These are phyloP conservation scores for Aleadryas rufinucha DNA, from an alignment of 2,113 vertebrate species.

Conservation along the genomic window DNA sequence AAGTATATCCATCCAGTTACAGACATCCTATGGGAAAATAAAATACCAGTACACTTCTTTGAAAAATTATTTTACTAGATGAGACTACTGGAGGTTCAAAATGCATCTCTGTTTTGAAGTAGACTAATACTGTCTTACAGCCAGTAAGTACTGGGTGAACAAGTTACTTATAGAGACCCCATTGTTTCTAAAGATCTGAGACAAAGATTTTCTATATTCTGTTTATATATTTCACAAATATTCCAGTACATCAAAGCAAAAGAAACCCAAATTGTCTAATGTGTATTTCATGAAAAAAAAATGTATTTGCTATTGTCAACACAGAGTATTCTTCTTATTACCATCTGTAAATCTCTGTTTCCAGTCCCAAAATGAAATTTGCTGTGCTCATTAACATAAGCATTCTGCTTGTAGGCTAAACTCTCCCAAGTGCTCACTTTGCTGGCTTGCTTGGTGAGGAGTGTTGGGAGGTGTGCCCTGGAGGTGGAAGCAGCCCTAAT, in stretches of 20 bases:
- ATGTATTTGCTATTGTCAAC: slow-evolving; percentile 6
- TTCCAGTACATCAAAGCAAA: slow-evolving; percentile 16
- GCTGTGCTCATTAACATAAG: not conserved
- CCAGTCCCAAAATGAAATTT: not conserved
- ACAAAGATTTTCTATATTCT: not conserved
- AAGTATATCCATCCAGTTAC: not conserved
- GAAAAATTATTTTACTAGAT: not conserved
- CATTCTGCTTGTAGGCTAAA: slow-evolving; percentile 16
- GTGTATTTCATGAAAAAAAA: slow-evolving; percentile 11
- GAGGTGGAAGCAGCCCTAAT: not conserved
- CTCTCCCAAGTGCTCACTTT: not conserved
- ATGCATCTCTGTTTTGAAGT: not conserved
- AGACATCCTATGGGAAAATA: not conserved
- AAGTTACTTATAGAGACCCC: not conserved
- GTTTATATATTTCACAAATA: not conserved
- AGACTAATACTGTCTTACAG: not conserved
- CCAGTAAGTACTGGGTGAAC: not conserved
- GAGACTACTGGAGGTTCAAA: not conserved
- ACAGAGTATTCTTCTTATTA: not conserved
- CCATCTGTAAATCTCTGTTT: slow-evolving; percentile 4
- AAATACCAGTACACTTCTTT: not conserved
- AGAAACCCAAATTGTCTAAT: not conserved
- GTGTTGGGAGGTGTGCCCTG: not conserved
- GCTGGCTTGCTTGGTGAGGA: not conserved
- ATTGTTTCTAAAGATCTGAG: not conserved